phyloP scores from a whole-genome alignment of 2,797 vertebrate genomes.

The Gobio occitaniae region DNA sequence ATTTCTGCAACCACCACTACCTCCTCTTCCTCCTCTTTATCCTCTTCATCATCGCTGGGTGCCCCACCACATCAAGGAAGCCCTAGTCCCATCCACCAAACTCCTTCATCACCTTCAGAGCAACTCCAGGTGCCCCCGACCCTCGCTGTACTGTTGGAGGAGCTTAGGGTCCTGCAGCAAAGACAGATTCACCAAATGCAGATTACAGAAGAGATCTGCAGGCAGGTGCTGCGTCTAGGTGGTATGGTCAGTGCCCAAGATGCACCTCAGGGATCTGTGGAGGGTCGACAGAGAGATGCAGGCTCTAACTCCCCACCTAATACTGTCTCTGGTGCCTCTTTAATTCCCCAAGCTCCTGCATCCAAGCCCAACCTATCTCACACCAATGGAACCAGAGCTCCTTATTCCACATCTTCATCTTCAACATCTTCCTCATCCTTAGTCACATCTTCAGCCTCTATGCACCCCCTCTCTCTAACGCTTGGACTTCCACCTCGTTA shows the following conservation, averaged over 20 bases:
- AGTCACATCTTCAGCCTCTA: conserved; percentile 73
- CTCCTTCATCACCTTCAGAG: conserved; percentile 70
- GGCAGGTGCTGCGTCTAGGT: conserved; percentile 88
- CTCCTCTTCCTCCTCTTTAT: conserved; percentile 74
- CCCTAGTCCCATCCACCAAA: conserved; percentile 81
- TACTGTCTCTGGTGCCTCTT: conserved; percentile 70
- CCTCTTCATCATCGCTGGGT: conserved; percentile 72
- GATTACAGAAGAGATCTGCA: conserved; percentile 93
- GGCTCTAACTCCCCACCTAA: conserved; percentile 76
- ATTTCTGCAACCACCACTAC: conserved; percentile 79
- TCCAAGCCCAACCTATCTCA: conserved; percentile 73
- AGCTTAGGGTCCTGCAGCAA: conserved; percentile 90
- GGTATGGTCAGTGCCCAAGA: conserved; percentile 76
- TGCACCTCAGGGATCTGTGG: conserved; percentile 61
- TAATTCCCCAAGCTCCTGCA: conserved; percentile 69
- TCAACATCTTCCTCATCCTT: conserved; percentile 71
- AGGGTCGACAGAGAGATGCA: conserved; percentile 71
- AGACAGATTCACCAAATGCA: conserved; percentile 96
- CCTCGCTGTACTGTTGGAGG: conserved; percentile 89
- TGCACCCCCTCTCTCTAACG: conserved; percentile 76
- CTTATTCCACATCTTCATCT: conserved; percentile 60
- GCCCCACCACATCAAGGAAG: conserved; percentile 76
- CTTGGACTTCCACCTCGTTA: conserved; percentile 79
- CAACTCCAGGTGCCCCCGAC: conserved; percentile 77
- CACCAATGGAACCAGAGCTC: conserved; percentile 66